Evolutionary conservation across 2,797 vertebrate genomes (phyloP).

Genomic region (Sebastes hopkinsi): DNA sequence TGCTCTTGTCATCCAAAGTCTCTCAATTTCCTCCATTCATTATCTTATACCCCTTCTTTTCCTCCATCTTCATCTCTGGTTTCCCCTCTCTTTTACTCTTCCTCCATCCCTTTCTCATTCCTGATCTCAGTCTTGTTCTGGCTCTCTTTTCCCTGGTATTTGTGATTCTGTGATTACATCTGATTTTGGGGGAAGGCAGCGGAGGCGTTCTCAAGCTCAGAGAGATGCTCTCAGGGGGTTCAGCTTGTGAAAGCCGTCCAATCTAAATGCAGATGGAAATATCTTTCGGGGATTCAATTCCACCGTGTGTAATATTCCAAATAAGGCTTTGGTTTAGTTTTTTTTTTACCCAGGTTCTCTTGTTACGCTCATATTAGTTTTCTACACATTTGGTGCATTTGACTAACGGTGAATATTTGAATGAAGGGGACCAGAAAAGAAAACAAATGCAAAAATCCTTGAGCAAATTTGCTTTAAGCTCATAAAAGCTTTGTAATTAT

Average conservation of each 20-base stretch:
- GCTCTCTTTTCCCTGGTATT: constrained; percentile 32
- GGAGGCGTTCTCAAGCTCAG: constrained; percentile 19
- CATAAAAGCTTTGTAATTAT: constrained; percentile 1
- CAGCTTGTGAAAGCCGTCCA: constrained; percentile 59
- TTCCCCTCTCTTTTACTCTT: neutral
- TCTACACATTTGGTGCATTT: constrained; percentile 21
- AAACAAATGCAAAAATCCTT: constrained; percentile 6
- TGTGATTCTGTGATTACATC: constrained; percentile 69
- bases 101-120: neutral
- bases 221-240: constrained; percentile 56
- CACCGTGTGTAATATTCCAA: constrained; percentile 40
- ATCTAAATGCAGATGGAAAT: constrained; percentile 79
- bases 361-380: constrained; percentile 26
- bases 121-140: constrained; percentile 10
- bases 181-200: constrained; percentile 52
- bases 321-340: constrained; percentile 9
- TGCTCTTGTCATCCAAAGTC: constrained; percentile 39
- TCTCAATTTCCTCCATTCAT: constrained; percentile 36
- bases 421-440: neutral
- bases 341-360: constrained; percentile 6
- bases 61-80: neutral
- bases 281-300: constrained; percentile 58
- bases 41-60: constrained; percentile 1
- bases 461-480: constrained; percentile 15
- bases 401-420: constrained; percentile 13